Base-by-base conservation (phyloP, 2,113 vertebrate genomes). In the Lutjanus erythropterus region DNA sequence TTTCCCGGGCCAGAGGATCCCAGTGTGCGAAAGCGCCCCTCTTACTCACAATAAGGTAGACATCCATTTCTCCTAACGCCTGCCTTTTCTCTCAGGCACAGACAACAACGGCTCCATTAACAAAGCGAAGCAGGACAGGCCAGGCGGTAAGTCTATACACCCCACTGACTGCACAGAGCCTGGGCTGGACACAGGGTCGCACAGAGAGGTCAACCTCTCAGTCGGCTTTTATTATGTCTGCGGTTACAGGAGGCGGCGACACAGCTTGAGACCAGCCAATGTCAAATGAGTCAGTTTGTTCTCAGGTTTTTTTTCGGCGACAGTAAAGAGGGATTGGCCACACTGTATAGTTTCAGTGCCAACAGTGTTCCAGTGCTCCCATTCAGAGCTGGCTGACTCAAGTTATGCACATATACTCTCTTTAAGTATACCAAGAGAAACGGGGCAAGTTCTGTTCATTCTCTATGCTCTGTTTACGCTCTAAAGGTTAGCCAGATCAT, bases 271-370 rank as follows among this genome's bases (percentile, higher is more conserved):
- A 78, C 19, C 75, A 44, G 75, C 68, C 78, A 75, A 84, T 88
- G 86, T 88, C 87, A 89, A 88, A 85, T 27, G 67, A 77, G 68
- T 71, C 76, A 4, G 47, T 81, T 83, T 83, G 81, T 85, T 83
- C 62, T 75, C 50, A 49, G 81, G 37, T 60, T 75, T 65, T 47
- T 66, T 77, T 59, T 71, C 66, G 47, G 56, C 42, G 65, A 65
- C 81, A 82, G 58, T 42, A 53, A 67, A 81, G 78, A 77, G 72
- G 18, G 67, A 56, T 49, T 76, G 78, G 75, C 65, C 46, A 60
- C 62, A 18, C 21, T 60, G 47, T 39, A 18, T 0, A 7, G 4
- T 66, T 42, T 58, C 66, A 25, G n/a, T 73, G 81, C 72, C 83
- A 85, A 50, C 14, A 52, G 55, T 14, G 1, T 60, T 60, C 42